A percentile compares a stretch with the other conserved stretches of the same genome.
Conservation (phyloP, 2,113 vertebrate genomes). For the Stictonetta naevosa region DNA sequence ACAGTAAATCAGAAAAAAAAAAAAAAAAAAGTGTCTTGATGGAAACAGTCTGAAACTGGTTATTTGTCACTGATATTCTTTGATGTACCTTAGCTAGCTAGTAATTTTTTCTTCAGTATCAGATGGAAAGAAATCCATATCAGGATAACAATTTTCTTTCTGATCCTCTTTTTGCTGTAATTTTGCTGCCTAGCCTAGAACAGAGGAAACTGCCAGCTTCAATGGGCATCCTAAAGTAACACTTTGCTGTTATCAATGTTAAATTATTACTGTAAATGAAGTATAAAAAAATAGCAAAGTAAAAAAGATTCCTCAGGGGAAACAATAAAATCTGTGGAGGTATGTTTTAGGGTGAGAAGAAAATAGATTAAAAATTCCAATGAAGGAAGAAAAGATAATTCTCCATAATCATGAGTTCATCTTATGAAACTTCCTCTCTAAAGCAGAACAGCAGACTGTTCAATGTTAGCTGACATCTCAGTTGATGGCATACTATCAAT, state of each 20-base stretch:
- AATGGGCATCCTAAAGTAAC: background rate
- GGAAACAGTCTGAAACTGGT: background rate
- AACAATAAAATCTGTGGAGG: background rate
- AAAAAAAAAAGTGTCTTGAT: no score
- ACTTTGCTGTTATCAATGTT: background rate
- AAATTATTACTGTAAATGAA: background rate
- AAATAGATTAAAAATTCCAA: background rate
- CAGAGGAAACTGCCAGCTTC: background rate
- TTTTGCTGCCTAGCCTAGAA: background rate
- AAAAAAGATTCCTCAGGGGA: background rate
- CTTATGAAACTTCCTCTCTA: background rate
- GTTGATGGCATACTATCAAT: background rate
- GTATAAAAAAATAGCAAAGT: background rate
- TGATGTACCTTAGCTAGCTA: background rate
- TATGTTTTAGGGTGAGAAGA: background rate
- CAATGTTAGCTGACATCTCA: background rate
- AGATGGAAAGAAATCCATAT: background rate
- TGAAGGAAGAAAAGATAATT: background rate
- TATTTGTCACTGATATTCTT: background rate
- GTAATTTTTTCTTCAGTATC: background rate
- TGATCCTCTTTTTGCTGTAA: background rate
- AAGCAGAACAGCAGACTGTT: background rate
- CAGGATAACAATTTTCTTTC: background rate
- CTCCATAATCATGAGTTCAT: background rate
- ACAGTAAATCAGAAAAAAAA: background rate